Base-by-base conservation (phyloP, 2,113 vertebrate genomes). In the Salvelinus namaycush region DNA sequence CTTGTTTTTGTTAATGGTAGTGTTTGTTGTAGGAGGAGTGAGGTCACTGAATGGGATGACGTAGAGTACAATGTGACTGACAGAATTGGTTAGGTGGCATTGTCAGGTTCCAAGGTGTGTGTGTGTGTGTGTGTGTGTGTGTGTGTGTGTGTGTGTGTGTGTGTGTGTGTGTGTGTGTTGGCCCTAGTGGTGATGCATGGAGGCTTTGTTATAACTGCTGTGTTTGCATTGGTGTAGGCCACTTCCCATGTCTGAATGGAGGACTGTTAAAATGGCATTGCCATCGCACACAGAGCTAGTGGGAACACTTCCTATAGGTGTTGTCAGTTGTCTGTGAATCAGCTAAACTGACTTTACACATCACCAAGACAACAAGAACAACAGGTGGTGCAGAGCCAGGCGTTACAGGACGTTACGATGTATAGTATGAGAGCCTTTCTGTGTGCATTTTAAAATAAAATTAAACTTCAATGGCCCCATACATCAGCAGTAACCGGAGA, bases 401-500 rank as follows among this genome's bases (percentile, higher is more conserved):
- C 9, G 9, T 11, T 44, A 44, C 39, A 44, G 39, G 39, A 44
- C 39, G 39, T 44, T 39, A 39, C 39, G 39, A 39, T 39, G 39
- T 9, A 39, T 39, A 39, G 12, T 54, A 54, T 16, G 12, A 54
- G 51, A 77, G 0, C 71, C 6, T 7, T 44, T 44, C 39, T 11
- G 31, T 76, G 59, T 24, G n/a, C 16, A 67, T 2, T 57, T 31
- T 12, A 44, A n/a, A 64, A 0, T n/a, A 57, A 78, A 77, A 18
- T 4, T 72, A 76, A 81, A 77, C 69, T 26, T n/a, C 14, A 3
- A 76, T 72, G 75, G 79, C 68, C 62, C 70, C 67, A 73, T 24
- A 73, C 65, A 69, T 69, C 57, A 49, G 16, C 0, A 4, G 80
- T 75, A 76, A 84, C 68, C 65, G 5, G 70, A 84, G 70, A 49